A percentile compares a stretch with the other conserved stretches of the same genome.
Evolutionary conservation across 2,888 invertebrate genomes (phyloP).

Genomic region (Drosophila phalerata): DNA sequence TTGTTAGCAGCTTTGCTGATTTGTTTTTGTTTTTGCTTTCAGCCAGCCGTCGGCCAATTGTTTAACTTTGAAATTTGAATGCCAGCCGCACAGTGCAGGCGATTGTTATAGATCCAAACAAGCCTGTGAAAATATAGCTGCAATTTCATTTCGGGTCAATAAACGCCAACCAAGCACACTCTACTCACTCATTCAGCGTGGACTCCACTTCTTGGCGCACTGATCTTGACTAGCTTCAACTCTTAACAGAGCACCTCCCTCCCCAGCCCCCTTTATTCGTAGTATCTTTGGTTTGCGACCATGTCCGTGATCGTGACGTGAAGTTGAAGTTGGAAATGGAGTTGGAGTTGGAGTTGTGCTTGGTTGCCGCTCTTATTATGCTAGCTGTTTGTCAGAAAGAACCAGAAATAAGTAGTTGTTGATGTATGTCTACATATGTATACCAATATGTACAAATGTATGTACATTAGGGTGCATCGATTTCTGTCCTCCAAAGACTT

Average conservation of each 20-base stretch:
- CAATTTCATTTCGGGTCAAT: conserved; percentile 80
- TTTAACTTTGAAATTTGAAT: conserved; percentile 71
- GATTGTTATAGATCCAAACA: conserved; percentile 53
- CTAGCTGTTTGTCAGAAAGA: conserved; percentile 22
- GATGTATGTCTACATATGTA: not conserved
- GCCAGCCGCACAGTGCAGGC: conserved; percentile 44
- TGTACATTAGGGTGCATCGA: too few species aligned
- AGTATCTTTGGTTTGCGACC: conserved; percentile 11
- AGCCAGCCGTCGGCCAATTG: conserved; percentile 28
- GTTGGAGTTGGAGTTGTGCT: conserved; percentile 38
- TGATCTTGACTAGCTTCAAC: conserved; percentile 40
- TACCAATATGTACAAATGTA: too few species aligned
- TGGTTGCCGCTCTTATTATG: conserved; percentile 37
- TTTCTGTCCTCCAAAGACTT: too few species aligned
- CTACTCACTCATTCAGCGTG: conserved; percentile 50
- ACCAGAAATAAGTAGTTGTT: conserved; percentile 25
- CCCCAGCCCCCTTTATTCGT: not conserved
- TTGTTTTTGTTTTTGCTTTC: conserved; percentile 6
- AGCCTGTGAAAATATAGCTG: conserved; percentile 48
- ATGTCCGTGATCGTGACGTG: conserved; percentile 56
- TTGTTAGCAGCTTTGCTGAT: conserved; percentile 51
- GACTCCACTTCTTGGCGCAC: conserved; percentile 9
- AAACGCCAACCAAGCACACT: conserved; percentile 69
- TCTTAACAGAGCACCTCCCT: conserved; percentile 3
- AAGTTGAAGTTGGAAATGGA: conserved; percentile 38